Base-by-base conservation (phyloP, 2,888 invertebrate genomes). In the Zhuqinia jingwanae region DNA sequence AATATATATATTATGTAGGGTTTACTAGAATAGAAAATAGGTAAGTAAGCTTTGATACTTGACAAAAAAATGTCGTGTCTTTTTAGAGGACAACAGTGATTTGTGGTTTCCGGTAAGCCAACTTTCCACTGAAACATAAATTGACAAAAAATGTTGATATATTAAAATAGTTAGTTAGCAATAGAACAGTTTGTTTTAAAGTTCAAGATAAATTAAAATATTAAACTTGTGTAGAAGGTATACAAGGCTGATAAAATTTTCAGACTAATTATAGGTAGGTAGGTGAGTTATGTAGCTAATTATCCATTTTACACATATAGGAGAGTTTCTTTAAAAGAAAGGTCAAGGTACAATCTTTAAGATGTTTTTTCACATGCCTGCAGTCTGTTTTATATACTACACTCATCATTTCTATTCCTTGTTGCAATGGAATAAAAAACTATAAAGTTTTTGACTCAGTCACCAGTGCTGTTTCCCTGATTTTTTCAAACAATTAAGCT, bases 211-310 rank as follows among this genome's bases (percentile, higher is more conserved):
- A 36, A 17, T 13, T 30, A 42, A 36, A 42, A 45, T 11, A 3
- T 36, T 30, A 68, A 20, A 20, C n/a, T 70, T 25, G 25, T 17
- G 53, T 53, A 75, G 53, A 30, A 75, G 47, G 50, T 75, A 75
- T 36, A 75, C 50, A 75, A 75, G 78, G 78, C 78, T 78, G 78
- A 78, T 78, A 56, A 36, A 56, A 45, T 60, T 77, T 78, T 78
- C 77, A 77, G 58, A 75, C 53, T 56, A 76, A 76, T 30, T 17
- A 20, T 42, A 68, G 20, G n/a, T 50, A 50, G 5, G 50, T 50
- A 50, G 50, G 50, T n/a, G 15, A 20, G 11, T 58, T 25, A 30
- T 11, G 68, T 68, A 45, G 17, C 45, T 70, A n/a, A 47, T 50
- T 22, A 47, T 25, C 60, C 60, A 27, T 22, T 70, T 70, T 50